Percentiles rank a stretch among this genome's conserved stretches.
These are phyloP conservation scores for Hypothenemus hampei DNA, from an alignment of 1,140 invertebrate species.

Conservation along the genomic window DNA sequence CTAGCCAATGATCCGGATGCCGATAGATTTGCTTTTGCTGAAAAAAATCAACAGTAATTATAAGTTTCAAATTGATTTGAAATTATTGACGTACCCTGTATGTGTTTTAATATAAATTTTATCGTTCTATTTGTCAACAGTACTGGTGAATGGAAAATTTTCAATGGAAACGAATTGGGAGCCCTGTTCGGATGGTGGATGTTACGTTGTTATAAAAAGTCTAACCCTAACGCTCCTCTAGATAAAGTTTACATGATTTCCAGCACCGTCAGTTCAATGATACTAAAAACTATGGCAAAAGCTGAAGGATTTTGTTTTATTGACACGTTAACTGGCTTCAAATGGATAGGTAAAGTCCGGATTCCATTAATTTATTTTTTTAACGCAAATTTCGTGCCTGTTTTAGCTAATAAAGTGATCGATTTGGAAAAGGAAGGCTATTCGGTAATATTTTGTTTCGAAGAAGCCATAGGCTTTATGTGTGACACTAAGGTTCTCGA, in stretches of 20 bases:
- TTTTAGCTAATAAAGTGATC: conserved; percentile 67
- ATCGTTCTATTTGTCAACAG: conserved; percentile 25
- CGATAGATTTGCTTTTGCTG: conserved; percentile 90
- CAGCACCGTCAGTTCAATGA: conserved; percentile 97
- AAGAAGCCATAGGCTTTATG: conserved; percentile 96
- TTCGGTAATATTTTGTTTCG: conserved; percentile 85
- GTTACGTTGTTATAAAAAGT: conserved; percentile 56
- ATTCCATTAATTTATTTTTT: neutral
- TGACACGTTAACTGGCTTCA: conserved; percentile 98
- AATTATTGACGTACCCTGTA: neutral
- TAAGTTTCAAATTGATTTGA: neutral
- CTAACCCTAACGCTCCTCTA: conserved; percentile 48
- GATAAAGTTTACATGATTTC: conserved; percentile 74
- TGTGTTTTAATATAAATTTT: neutral
- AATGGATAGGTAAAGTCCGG: conserved; percentile 84
- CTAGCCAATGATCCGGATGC: conserved; percentile 99
- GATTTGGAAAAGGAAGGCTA: conserved; percentile 68
- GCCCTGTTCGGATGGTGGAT: conserved; percentile 95
- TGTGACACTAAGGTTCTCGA: conserved; percentile 80
- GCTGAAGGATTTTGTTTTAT: conserved; percentile 80
- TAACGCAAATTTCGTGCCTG: conserved; percentile 58
- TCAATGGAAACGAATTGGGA: conserved; percentile 94
- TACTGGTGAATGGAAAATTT: conserved; percentile 81
- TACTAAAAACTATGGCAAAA: conserved; percentile 78
- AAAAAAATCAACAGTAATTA: conserved; percentile 52